Evolutionary conservation across 2,888 invertebrate species (phyloP).

Genomic region (Smittia sp.): DNA sequence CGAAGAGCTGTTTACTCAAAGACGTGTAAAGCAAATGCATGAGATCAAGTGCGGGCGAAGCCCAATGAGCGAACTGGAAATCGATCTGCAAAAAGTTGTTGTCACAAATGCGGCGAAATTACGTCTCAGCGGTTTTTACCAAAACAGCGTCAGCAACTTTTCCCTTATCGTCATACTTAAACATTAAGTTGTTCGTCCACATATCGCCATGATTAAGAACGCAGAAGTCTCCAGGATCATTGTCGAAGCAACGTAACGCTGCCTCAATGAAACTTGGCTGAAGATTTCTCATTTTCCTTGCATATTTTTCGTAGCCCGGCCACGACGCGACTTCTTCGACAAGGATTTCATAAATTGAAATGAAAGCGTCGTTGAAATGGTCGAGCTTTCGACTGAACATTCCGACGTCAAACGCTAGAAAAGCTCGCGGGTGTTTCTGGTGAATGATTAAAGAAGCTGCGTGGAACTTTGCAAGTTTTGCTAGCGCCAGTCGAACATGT

Average conservation of each 20-base stretch:
- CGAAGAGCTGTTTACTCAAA: slow-evolving; percentile 7
- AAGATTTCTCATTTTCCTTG: slow-evolving; percentile 51
- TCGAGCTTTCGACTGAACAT: slow-evolving; percentile 46
- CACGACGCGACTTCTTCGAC: slow-evolving; percentile 53
- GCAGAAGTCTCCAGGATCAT: slow-evolving; percentile 47
- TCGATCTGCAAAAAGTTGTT: slow-evolving; percentile 26
- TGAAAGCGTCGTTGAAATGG: slow-evolving; percentile 45
- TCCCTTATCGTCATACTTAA: slow-evolving; percentile 48
- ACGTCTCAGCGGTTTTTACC: slow-evolving; percentile 43
- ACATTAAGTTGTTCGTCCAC: slow-evolving; percentile 59
- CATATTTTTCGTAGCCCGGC: slow-evolving; percentile 53
- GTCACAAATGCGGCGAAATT: too few relatives aligned
- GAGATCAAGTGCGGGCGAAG: slow-evolving; percentile 7
- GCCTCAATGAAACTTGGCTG: slow-evolving; percentile 47
- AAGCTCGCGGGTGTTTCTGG: slow-evolving; percentile 48
- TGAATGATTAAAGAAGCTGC: slow-evolving; percentile 56
- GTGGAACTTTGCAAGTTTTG: slow-evolving; percentile 58
- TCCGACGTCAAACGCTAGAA: slow-evolving; percentile 15
- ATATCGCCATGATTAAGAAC: slow-evolving; percentile 58
- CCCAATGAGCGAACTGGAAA: slow-evolving; percentile 28
- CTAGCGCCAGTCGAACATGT: slow-evolving; percentile 55
- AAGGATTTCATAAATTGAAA: slow-evolving; percentile 44
- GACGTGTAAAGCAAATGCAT: slow-evolving; percentile 16
- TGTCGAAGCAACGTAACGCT: not conserved
- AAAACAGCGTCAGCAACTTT: slow-evolving; percentile 48